These are phyloP conservation scores for Paraescarpia echinospica DNA, from an alignment of 1,140 invertebrate genomes.

Conservation along the genomic window DNA sequence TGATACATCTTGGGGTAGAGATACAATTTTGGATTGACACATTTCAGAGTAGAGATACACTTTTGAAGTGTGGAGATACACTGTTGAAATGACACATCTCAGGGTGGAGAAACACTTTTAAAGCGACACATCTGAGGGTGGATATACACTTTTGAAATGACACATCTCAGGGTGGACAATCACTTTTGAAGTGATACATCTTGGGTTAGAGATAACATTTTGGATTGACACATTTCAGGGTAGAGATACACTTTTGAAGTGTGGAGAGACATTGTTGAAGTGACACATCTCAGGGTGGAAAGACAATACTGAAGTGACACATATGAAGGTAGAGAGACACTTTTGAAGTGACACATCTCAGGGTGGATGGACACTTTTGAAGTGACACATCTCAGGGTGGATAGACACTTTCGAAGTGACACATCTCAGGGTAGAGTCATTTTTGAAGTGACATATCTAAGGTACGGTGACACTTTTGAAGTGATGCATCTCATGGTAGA, in stretches of 20 bases:
- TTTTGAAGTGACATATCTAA: background rate
- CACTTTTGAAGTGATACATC: background rate
- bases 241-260: background rate
- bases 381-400: conserved; percentile 35
- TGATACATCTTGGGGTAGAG: too few species aligned
- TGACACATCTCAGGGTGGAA: background rate
- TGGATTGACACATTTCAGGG: background rate
- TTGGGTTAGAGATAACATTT: background rate
- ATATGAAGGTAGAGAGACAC: too few species aligned
- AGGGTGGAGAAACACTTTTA: too few species aligned
- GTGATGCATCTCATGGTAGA: background rate
- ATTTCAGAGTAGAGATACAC: too few species aligned
- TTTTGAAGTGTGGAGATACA: too few species aligned
- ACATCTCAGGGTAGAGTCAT: background rate
- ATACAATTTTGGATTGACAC: too few species aligned
- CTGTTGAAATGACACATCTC: too few species aligned
- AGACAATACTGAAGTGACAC: background rate
- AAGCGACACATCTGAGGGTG: too few species aligned
- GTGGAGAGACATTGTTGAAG: background rate
- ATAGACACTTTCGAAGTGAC: conserved; percentile 53
- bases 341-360: background rate
- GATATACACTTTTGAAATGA: too few species aligned
- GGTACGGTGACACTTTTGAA: background rate
- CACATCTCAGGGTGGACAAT: too few species aligned
- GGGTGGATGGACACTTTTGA: conserved; percentile 33